Conservation (phyloP, 2,888 invertebrate genomes). For the Carterocephalus palaemon region DNA sequence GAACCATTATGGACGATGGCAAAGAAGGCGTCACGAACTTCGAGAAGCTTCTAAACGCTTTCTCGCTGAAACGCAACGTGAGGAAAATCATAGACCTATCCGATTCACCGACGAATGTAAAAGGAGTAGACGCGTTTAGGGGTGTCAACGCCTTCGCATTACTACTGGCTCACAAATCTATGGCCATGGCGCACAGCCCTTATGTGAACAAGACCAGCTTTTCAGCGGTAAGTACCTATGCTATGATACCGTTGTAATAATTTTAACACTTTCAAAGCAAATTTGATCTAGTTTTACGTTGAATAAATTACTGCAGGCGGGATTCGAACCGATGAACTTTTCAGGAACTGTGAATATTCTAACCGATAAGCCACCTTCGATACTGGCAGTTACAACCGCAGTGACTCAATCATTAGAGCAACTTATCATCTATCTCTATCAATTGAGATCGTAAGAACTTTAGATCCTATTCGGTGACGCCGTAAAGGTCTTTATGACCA, state of each 20-base stretch:
- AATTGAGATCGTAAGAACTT: no score
- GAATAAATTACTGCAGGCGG: no score
- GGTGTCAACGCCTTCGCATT: conserved; percentile 76
- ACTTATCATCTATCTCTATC: no score
- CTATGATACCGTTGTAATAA: neutral
- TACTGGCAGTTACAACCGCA: no score
- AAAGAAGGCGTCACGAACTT: conserved; percentile 67
- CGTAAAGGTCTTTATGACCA: no score
- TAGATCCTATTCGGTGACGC: no score
- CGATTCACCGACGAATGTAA: conserved; percentile 59
- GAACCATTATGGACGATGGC: conserved; percentile 65
- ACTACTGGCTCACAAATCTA: conserved; percentile 77
- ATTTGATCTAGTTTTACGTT: no score
- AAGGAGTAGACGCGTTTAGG: conserved; percentile 75
- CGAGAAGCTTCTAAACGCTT: conserved; percentile 70
- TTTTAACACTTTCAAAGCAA: no score
- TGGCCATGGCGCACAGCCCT: conserved; percentile 79
- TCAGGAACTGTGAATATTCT: no score
- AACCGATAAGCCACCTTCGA: no score
- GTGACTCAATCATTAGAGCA: no score
- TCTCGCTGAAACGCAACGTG: conserved; percentile 73
- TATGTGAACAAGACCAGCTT: conserved; percentile 77
- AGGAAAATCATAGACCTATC: conserved; percentile 63
- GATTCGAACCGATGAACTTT: no score
- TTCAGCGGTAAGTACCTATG: conserved; percentile 64